A percentile compares a stretch with the other conserved stretches of the same genome.
Evolutionary conservation across 2,888 invertebrate genomes (phyloP).

Genomic region (Conistra vaccinii): DNA sequence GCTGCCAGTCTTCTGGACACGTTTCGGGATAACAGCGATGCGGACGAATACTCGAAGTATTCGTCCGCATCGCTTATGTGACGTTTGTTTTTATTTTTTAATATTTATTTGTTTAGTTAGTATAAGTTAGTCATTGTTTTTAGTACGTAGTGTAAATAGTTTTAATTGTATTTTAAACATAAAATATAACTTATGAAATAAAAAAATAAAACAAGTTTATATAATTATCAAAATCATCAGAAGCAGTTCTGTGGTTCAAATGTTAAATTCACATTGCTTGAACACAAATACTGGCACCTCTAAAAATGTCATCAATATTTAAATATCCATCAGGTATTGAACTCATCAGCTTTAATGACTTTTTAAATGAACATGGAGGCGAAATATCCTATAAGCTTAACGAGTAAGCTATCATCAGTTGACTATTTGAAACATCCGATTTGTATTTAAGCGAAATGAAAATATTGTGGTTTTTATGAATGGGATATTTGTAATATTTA

Average conservation of each 20-base stretch:
- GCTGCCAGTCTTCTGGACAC: too few species aligned
- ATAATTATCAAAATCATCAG: too few species aligned
- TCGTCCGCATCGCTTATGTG: too few species aligned
- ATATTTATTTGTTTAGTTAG: too few species aligned
- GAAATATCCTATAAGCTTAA: constrained; percentile 33
- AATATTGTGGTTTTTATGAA: background rate
- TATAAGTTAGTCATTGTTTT: too few species aligned
- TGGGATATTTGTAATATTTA: background rate
- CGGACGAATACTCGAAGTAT: too few species aligned
- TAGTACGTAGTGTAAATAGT: too few species aligned
- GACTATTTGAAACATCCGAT: background rate
- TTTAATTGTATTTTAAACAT: too few species aligned
- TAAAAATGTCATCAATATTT: constrained; percentile 20
- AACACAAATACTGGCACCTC: background rate
- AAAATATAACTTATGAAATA: too few species aligned
- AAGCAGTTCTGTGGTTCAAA: background rate
- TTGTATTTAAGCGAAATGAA: constrained; percentile 3
- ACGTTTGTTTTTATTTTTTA: too few species aligned
- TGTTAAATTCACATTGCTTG: background rate
- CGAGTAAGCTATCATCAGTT: constrained; percentile 12
- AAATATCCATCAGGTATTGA: constrained; percentile 16
- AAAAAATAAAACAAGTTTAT: too few species aligned
- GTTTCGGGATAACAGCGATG: too few species aligned
- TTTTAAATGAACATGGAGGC: constrained; percentile 23
- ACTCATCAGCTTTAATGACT: constrained; percentile 29